Conservation (phyloP, 2,797 vertebrate species). For the Gymnothorax javanicus region DNA sequence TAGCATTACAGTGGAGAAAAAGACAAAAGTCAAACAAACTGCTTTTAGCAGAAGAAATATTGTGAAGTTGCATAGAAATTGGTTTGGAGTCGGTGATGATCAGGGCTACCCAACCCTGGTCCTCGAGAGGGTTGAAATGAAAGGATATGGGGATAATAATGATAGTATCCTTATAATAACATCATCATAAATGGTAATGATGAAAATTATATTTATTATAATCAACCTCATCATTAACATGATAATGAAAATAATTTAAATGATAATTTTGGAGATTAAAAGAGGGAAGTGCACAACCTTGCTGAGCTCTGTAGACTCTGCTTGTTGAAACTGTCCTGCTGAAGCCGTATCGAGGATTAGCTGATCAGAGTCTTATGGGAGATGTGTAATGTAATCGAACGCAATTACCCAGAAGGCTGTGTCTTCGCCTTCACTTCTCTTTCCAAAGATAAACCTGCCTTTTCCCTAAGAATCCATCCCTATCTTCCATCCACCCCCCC, state of each 20-base stretch:
- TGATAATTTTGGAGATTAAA: neutral
- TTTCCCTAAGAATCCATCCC: neutral
- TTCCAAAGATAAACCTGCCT: slow-evolving; percentile 12
- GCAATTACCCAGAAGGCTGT: neutral
- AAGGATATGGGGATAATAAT: neutral
- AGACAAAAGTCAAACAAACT: neutral
- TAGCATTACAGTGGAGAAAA: neutral
- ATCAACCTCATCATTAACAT: neutral
- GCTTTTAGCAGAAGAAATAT: neutral
- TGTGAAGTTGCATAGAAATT: neutral
- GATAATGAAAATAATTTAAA: neutral
- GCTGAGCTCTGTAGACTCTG: neutral
- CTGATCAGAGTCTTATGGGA: slow-evolving; percentile 21
- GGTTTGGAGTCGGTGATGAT: neutral
- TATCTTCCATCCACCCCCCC: neutral
- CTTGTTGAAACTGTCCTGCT: slow-evolving; percentile 3
- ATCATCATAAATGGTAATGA: neutral
- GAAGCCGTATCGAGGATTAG: neutral
- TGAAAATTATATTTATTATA: neutral
- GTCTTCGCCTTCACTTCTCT: slow-evolving; percentile 14
- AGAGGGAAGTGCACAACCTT: neutral
- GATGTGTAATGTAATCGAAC: slow-evolving; percentile 26
- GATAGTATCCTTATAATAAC: no score
- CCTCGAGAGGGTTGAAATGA: no score
- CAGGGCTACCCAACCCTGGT: no score